Evolutionary conservation across 2,797 vertebrate species (phyloP), one percentile per base, ranked within the genome.

Genomic region (Chrosomus eos): DNA sequence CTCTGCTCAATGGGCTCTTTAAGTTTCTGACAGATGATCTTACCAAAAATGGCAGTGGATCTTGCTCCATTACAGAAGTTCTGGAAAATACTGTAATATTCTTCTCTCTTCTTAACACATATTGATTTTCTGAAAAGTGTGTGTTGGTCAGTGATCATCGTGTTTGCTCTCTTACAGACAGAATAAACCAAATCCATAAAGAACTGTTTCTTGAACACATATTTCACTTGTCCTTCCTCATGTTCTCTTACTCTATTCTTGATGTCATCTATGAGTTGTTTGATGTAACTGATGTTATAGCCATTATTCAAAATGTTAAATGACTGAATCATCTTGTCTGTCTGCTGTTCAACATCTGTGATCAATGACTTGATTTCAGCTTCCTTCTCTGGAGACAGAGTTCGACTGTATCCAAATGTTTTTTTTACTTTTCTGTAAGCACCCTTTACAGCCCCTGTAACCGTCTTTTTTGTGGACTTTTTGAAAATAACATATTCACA

Each of bases 71-170:
- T 84, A 8, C 87, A 93, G 51, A 6, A 2, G 6, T 62, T 62
- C 11, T 28, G 58, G 11, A 62, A 62, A 62, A 62, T 62, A 62
- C 11, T 89, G 92, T 92, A 92, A 74, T 92, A 94, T 19, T 93
- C 76, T 21, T 87, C 51, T 53, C 19, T 93, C 83, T 92, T 93
- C 40, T 3, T 11, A 13, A 43, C 10, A 43, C 13, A 43, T 38
- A 48, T 48, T 48, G 13, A 11, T 77, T 91, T 6, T 53, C 0
- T 0, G 0, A 38, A 38, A 38, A 38, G 36, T 1, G 36, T 38
- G 10, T 91, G 89, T 40, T 91, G 88, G 31, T 84, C 58, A 28
- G 87, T 53, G 83, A 93, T 91, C 0, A 0, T 60, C 1, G 33
- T 5, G 14, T 64, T 77, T 74, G 88, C 88, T 33, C 31, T 10